Base-by-base conservation (phyloP, 2,113 vertebrate genomes). In the Gila orcuttii region DNA sequence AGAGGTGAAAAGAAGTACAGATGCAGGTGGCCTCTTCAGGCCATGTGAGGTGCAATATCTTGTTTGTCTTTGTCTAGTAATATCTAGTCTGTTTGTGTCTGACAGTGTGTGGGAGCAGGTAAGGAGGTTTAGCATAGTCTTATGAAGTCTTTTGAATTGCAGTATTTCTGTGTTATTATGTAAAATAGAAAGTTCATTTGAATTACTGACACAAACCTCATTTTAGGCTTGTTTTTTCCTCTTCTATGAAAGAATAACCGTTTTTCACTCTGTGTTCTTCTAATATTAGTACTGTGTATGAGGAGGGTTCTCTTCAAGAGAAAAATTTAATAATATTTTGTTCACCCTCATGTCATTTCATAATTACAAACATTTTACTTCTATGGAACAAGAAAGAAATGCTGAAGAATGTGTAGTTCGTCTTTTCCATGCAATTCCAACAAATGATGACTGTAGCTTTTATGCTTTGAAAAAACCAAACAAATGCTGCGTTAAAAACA, bases 201-300 rank as follows among this genome's bases (percentile, higher is more conserved):
- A 80, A 45, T 45, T 79, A 25, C 57, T 64, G 78, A 80, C 19
- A 39, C 36, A 75, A 7, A 47, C 45, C 73, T 52, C 25, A 25
- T 19, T 76, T 76, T 55, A 33, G 47, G 17, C 25, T 55, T 77
- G 25, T 52, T 55, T 55, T 33, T 77, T 47, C 13, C n/a, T 8
- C 39, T 6, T 74, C 62, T 31, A 31, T 66, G 6, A 17, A 6
- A 66, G 6, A 69, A 21, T 69, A 36, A 69, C 3, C 3, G 31
- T 69, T 36, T 7, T 75, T 75, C 13, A 4, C n/a, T 75, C 7
- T 19, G 1, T 28, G 12, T 76, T 71, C 33, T 39, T 71, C 33
- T 39, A 23, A 50, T 76, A 76, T 9, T 76, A 31, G 8, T 47
- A 10, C 52, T 28, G 13, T 75, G 73, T 12, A 15, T 69, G 17